Evolutionary conservation across 1,140 invertebrate genomes (phyloP), one percentile per base, ranked within the genome.

Genomic region (Varroa destructor): DNA sequence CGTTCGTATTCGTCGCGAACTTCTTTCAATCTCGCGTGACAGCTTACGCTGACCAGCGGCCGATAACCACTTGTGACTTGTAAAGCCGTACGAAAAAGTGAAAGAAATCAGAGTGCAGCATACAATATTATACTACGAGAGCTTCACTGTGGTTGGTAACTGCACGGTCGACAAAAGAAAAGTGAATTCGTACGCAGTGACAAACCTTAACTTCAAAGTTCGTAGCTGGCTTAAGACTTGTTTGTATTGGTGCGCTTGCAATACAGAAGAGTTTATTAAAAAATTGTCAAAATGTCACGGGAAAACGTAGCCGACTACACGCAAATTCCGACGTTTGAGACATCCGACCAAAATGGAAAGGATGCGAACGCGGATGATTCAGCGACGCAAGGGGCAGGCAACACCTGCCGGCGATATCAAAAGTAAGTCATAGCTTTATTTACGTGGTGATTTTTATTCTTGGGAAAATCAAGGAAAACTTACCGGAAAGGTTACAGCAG

Each of bases 271-370:
- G 61, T 40, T 58, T 40, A 36, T 2, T 37, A 3, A 3, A n/a
- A 25, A 25, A 25, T 25, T 25, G 25, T 36, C 40, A 67, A n/a
- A 5, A 67, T 67, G 61, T 67, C 61, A 46, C 40, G 46, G 61
- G 61, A 67, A 40, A 67, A 67, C 37, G 61, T 67, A 12, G 61
- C 61, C 40, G 61, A 67, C 61, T 67, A 67, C 61, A 67, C 61
- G 40, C 61, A 40, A 37, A 67, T 67, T 40, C 61, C 61, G 40
- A 67, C 61, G 61, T 67, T 67, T 37, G 61, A 67, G 12, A 67
- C 61, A 5, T 10, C 40, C 3, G 61, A 67, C 12, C 61, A 12
- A 10, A 67, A 67, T 37, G 61, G 61, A 67, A 67, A 67, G 61
- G 61, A 67, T 67, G n/a, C 14, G 12, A 46, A 12, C 61, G 40